Base-by-base conservation (phyloP, 2,888 invertebrate genomes). In the Eudemis profundana region DNA sequence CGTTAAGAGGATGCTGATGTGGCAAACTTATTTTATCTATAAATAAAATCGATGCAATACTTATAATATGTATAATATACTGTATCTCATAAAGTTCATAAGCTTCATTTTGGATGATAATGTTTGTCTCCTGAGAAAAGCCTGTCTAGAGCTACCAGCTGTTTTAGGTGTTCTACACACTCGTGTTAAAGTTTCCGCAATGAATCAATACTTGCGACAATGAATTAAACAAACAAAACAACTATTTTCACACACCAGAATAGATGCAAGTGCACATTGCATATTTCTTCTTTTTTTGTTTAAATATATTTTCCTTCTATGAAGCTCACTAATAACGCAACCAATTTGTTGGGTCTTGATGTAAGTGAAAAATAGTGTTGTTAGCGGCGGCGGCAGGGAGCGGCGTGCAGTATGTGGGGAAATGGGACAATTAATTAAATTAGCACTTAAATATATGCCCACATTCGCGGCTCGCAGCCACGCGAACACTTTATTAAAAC, bases 381-480 rank as follows among this genome's bases (percentile, higher is more conserved):
- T 75, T 68, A 75, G 79, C 14, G 53, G 61, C 65, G 71, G n/a
- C n/a, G n/a, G 65, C 27, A 53, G 69, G 42, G 60, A 44, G 69
- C 56, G 68, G 69, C 64, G 44, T 27, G 61, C 23, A 23, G 68
- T 83, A 82, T 86, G 75, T 85, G 81, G 86, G 87, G 82, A 86
- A 87, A 87, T 86, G 83, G 84, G 78, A 83, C 87, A 84, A 90
- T 90, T 90, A 89, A 90, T 91, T 89, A 87, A 87, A 87, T 89
- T 87, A 89, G 84, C 85, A 86, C 84, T 86, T 82, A 84, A 89
- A 84, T 75, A 74, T 77, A 76, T 83, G 83, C 79, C 78, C 78
- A 77, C 78, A 78, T 74, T 73, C 70, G 73, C 76, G 74, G 68
- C 74, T 75, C 72, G 69, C 70, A 67, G 64, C 71, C 70, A 66